Conservation (phyloP, 2,888 invertebrate genomes). For the Oasisia sp. region DNA sequence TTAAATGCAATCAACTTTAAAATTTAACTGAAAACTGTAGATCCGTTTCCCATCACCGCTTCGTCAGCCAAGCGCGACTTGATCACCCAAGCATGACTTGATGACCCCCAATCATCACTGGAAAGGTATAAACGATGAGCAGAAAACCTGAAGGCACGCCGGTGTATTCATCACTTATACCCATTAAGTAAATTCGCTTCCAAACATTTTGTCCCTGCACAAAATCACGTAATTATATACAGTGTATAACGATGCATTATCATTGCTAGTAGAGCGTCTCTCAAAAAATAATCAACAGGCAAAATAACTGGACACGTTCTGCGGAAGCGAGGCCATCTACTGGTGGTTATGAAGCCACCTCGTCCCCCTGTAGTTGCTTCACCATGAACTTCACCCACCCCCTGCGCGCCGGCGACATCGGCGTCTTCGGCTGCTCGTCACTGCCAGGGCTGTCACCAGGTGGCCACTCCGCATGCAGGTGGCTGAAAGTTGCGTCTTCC, state of each 20-base stretch:
- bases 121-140: not conserved
- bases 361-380: not conserved
- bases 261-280: not conserved
- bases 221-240: not conserved
- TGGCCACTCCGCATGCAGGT: not conserved
- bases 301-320: not conserved
- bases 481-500: not conserved
- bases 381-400: not conserved
- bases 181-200: not conserved
- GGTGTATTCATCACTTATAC: not conserved
- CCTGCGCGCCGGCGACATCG: not conserved
- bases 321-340: not conserved
- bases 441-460: not conserved
- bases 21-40: not conserved
- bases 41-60: not conserved
- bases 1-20: not conserved
- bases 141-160: not conserved
- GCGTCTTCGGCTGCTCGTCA: not conserved
- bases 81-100: not conserved
- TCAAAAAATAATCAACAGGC: not conserved
- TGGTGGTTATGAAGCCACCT: not conserved
- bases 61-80: not conserved
- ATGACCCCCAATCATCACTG: not conserved
- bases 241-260: not conserved
- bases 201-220: not conserved